Conservation (phyloP, 2,113 vertebrate species). For the Gymnogyps californianus region DNA sequence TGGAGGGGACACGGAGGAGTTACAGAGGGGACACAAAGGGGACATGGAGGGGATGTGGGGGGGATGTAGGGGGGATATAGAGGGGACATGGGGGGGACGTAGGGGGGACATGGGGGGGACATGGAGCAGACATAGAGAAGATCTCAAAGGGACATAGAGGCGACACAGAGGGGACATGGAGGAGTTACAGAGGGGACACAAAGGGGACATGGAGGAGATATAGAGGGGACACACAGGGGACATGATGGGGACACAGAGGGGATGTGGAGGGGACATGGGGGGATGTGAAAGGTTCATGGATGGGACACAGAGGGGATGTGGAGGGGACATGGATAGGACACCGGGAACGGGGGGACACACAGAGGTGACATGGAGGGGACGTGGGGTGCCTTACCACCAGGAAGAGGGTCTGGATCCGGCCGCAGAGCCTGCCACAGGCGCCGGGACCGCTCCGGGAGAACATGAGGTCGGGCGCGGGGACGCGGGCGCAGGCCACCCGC, state of each 20-base stretch:
- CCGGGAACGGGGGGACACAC: not conserved
- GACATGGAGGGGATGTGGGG: not conserved
- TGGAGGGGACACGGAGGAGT: too few relatives aligned
- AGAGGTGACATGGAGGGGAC: not conserved
- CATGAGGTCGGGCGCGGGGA: slow-evolving; percentile 32
- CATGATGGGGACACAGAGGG: accelerated
- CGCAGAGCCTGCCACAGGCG: slow-evolving; percentile 60
- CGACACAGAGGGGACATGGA: too few relatives aligned
- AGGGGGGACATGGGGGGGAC: not conserved
- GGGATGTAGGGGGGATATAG: not conserved
- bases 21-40: too few relatives aligned
- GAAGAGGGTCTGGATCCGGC: slow-evolving; percentile 67
- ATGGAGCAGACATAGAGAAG: not conserved
- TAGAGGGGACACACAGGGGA: accelerated
- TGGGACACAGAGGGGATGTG: not conserved
- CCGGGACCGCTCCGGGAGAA: slow-evolving; percentile 10
- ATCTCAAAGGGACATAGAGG: too few relatives aligned
- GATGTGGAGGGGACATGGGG: too few relatives aligned
- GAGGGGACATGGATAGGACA: too few relatives aligned
- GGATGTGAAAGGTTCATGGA: accelerated
- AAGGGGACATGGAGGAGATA: not conserved
- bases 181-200: accelerated
- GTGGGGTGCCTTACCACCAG: slow-evolving; percentile 40
- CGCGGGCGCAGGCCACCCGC: slow-evolving; percentile 50
- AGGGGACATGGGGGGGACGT: too few relatives aligned